A percentile compares a stretch with the other conserved stretches of the same genome.
phyloP scores from a whole-genome alignment of 2,888 invertebrate species.

The Aleiodes testaceus region DNA sequence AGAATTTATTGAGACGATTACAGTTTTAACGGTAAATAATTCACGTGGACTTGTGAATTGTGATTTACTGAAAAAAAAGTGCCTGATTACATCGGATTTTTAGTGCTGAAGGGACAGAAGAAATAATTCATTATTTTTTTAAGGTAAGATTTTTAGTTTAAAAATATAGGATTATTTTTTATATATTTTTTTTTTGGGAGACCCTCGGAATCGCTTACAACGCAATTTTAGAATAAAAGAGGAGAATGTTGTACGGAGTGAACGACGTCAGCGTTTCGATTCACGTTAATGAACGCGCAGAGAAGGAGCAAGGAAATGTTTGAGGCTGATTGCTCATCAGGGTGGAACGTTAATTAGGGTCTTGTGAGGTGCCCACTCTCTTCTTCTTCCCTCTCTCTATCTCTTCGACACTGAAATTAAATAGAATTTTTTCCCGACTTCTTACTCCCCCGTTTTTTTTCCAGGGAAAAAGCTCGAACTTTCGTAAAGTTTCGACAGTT shows the following conservation, averaged over 20 bases:
- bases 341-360: slow-evolving; percentile 40
- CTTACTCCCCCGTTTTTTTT: too few species aligned
- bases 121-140: not conserved
- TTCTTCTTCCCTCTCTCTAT: slow-evolving; percentile 18
- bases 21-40: too few species aligned
- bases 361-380: slow-evolving; percentile 22
- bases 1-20: too few species aligned
- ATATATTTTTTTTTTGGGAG: slow-evolving; percentile 4
- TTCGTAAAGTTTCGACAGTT: too few species aligned
- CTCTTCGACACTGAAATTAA: not conserved
- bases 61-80: slow-evolving; percentile 15
- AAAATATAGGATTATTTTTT: slow-evolving; percentile 8
- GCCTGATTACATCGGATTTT: slow-evolving; percentile 1
- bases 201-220: slow-evolving; percentile 29
- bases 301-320: slow-evolving; percentile 37
- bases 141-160: slow-evolving; percentile 13
- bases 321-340: slow-evolving; percentile 42
- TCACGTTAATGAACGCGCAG: slow-evolving; percentile 43
- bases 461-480: too few species aligned
- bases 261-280: slow-evolving; percentile 45
- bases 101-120: not conserved
- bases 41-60: slow-evolving; percentile 45
- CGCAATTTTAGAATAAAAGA: slow-evolving; percentile 32
- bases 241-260: not conserved
- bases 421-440: slow-evolving; percentile 7